A percentile compares a stretch with the other conserved stretches of the same genome.
These are phyloP conservation scores for Phalacrocorax carbo DNA, from an alignment of 2,113 vertebrate genomes.

Conservation along the genomic window DNA sequence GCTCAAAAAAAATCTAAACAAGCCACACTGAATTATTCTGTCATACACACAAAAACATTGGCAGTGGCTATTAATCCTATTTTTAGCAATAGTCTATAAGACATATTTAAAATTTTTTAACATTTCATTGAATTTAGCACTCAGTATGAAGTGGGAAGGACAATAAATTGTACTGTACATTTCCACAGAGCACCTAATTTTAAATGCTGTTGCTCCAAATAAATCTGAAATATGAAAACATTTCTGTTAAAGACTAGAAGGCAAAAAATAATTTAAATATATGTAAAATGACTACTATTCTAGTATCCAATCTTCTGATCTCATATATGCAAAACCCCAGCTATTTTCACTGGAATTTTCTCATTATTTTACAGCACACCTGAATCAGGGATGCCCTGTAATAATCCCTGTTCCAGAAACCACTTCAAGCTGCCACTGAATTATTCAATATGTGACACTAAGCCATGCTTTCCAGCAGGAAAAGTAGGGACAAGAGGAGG, in stretches of 20 bases:
- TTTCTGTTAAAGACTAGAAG: not conserved
- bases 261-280: not conserved
- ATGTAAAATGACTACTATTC: not conserved
- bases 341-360: not conserved
- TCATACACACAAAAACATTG: not conserved
- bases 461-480: not conserved
- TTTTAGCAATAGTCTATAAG: not conserved
- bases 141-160: not conserved
- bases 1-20: not conserved
- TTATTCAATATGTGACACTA: not conserved
- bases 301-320: not conserved
- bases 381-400: not conserved
- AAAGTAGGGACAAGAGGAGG: not conserved
- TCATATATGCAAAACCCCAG: not conserved
- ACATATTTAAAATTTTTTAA: not conserved
- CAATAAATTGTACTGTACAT: not conserved
- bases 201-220: not conserved
- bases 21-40: not conserved
- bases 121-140: not conserved
- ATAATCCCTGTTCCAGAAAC: not conserved
- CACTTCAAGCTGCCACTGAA: not conserved
- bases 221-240: not conserved
- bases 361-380: not conserved
- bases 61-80: not conserved
- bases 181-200: not conserved